Percentiles rank a stretch among this genome's conserved stretches.
These are phyloP conservation scores for Mya arenaria DNA, from an alignment of 1,140 invertebrate species.

Conservation along the genomic window DNA sequence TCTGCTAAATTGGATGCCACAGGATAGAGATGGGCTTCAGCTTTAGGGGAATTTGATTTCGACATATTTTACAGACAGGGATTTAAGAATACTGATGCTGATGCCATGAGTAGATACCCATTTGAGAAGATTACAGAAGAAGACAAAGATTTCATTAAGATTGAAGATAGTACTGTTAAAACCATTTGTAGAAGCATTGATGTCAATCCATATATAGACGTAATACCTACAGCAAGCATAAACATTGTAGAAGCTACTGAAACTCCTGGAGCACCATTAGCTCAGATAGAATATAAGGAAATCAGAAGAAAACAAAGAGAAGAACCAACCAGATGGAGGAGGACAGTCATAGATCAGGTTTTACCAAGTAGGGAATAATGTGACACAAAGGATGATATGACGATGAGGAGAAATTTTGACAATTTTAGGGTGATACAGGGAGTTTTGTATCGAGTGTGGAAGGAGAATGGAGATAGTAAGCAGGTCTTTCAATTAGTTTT, in stretches of 20 bases:
- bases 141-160: background rate
- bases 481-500: constrained; percentile 31
- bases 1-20: constrained; percentile 25
- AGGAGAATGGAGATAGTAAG: background rate
- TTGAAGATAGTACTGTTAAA: background rate
- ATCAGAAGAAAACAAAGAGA: constrained; percentile 13
- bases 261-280: background rate
- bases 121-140: no score
- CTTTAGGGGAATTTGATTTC: constrained; percentile 26
- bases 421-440: constrained; percentile 10
- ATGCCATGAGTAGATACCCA: constrained; percentile 24
- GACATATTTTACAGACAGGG: constrained; percentile 4
- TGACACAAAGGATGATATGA: background rate
- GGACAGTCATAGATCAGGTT: background rate
- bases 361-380: background rate
- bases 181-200: background rate
- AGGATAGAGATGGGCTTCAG: constrained; percentile 29
- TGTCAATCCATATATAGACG: background rate
- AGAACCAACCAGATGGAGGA: constrained; percentile 12
- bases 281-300: constrained; percentile 5
- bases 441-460: background rate
- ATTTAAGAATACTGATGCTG: constrained; percentile 1
- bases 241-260: constrained; percentile 22
- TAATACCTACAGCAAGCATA: background rate
- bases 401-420: constrained; percentile 3